These are phyloP conservation scores for Synergus laeviventris DNA, from an alignment of 2,888 invertebrate species.

Conservation along the genomic window DNA sequence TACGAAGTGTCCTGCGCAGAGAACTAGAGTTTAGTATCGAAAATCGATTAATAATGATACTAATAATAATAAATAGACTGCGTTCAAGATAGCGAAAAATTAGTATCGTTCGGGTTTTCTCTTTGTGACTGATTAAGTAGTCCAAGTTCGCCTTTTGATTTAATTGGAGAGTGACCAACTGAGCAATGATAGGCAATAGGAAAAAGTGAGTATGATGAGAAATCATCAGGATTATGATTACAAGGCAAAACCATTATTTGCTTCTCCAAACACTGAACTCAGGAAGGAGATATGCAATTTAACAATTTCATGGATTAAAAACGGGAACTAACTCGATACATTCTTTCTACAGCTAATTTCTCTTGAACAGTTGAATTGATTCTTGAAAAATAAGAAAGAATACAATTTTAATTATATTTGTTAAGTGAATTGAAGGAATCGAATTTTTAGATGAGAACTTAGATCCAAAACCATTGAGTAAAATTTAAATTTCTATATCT, in stretches of 20 bases:
- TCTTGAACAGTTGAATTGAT: not conserved
- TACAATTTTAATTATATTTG: too few species aligned
- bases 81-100: not conserved
- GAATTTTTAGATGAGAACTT: too few species aligned
- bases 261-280: slow-evolving; percentile 6
- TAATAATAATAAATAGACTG: slow-evolving; percentile 3
- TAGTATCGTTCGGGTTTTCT: slow-evolving; percentile 18
- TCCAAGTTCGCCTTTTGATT: slow-evolving; percentile 6
- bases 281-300: slow-evolving; percentile 25
- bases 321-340: not conserved
- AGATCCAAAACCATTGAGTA: too few species aligned
- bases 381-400: too few species aligned
- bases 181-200: not conserved
- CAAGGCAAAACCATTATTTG: slow-evolving; percentile 25
- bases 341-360: not conserved
- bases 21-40: not conserved
- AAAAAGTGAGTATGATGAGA: slow-evolving; percentile 20
- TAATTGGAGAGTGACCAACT: slow-evolving; percentile 18
- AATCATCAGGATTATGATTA: slow-evolving; percentile 17
- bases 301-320: slow-evolving; percentile 19
- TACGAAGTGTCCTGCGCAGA: not conserved
- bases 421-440: too few species aligned
- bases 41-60: not conserved
- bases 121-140: slow-evolving; percentile 36
- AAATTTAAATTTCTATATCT: not conserved